Conservation (phyloP, 2,797 vertebrate genomes). For the Poecile montanus region DNA sequence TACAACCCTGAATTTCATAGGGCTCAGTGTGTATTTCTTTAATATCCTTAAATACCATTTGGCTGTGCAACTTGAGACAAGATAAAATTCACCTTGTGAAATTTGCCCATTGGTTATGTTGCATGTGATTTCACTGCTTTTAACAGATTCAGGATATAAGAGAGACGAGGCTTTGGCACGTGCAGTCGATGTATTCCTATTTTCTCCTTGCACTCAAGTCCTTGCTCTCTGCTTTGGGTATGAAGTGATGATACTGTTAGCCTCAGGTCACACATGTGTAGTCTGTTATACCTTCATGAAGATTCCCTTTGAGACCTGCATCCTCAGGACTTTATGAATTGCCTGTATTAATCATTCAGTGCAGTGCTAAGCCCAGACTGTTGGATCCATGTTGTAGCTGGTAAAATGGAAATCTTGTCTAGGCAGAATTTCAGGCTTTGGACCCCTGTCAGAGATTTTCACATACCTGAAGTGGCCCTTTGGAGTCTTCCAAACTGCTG, state of each 20-base stretch:
- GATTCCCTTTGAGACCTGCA: conserved; percentile 8
- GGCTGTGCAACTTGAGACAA: neutral
- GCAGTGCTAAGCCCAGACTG: neutral
- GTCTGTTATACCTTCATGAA: neutral
- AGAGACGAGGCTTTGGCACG: neutral
- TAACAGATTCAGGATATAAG: neutral
- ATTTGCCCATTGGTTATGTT: neutral
- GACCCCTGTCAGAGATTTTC: neutral
- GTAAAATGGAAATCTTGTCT: neutral
- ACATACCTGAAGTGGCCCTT: neutral
- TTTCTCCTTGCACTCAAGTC: neutral
- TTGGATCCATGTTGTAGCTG: neutral
- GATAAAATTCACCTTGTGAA: neutral
- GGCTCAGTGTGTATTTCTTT: neutral
- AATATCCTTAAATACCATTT: neutral
- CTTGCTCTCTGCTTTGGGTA: neutral
- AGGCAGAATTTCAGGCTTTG: neutral
- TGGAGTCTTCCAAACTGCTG: neutral
- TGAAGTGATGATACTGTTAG: conserved; percentile 20
- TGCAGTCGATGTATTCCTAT: neutral
- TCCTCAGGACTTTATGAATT: neutral
- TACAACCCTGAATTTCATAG: neutral
- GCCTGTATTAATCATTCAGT: conserved; percentile 26
- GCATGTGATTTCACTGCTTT: neutral
- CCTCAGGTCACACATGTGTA: neutral